These are phyloP conservation scores for Dascillus cervinus DNA, from an alignment of 2,888 invertebrate species.

Conservation along the genomic window DNA sequence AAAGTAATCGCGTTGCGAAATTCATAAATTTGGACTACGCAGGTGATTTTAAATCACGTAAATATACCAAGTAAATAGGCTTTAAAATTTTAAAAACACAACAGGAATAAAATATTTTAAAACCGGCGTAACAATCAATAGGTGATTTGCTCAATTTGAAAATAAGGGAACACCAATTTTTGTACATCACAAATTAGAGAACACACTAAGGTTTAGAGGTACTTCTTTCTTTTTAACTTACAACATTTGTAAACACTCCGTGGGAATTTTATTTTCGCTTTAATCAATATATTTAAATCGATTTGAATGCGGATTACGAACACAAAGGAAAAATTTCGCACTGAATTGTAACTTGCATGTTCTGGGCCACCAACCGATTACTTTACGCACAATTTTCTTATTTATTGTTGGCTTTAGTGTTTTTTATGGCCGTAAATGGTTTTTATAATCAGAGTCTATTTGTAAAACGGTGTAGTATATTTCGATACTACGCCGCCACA, in stretches of 20 bases:
- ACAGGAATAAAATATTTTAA: constrained; percentile 11
- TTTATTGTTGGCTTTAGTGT: constrained; percentile 11
- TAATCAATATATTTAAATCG: constrained; percentile 38
- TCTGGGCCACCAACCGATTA: neutral
- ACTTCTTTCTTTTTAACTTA: too few species aligned
- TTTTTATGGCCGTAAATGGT: constrained; percentile 14
- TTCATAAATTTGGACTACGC: constrained; percentile 10
- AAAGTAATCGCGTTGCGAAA: too few species aligned
- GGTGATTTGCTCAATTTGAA: constrained; percentile 7
- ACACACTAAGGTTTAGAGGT: constrained; percentile 33
- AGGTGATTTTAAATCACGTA: too few species aligned
- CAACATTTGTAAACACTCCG: constrained; percentile 14
- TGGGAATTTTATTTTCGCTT: constrained; percentile 18
- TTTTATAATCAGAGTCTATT: constrained; percentile 29
- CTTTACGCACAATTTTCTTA: constrained; percentile 6
- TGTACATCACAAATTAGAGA: constrained; percentile 34
- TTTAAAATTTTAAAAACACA: constrained; percentile 10
- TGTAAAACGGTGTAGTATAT: constrained; percentile 29
- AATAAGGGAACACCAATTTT: constrained; percentile 25
- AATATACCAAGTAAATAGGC: too few species aligned
- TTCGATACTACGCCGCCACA: constrained; percentile 30
- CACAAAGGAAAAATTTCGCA: neutral
- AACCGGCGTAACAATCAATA: constrained; percentile 10
- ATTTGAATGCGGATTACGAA: constrained; percentile 19
- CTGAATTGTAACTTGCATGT: neutral